Base-by-base conservation (phyloP, 2,113 vertebrate genomes). In the Datnioides undecimradiatus region DNA sequence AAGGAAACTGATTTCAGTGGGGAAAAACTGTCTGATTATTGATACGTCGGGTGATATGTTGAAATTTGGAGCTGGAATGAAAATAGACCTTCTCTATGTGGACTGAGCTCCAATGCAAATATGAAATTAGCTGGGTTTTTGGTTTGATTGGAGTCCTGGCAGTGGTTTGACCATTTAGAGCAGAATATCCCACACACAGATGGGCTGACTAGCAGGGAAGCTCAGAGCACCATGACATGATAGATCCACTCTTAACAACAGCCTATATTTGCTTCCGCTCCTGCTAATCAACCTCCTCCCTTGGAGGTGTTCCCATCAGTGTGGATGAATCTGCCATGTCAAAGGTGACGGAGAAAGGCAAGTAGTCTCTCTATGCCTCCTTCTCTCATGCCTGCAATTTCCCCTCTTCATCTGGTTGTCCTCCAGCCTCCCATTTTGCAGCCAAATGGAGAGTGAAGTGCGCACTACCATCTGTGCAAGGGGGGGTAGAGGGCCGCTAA, bases 381-480 rank as follows among this genome's bases (percentile, higher is more conserved):
- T 58, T 57, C 8, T 14, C 73, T 41, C 63, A 5, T 2, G 38
- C 57, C 41, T 59, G 49, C 78, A 68, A 65, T 79, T 63, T 59
- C 46, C 67, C 11, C 58, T 67, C 65, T 84, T 85, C 43, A 43
- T 82, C 80, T 75, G 63, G 23, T 62, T 45, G 49, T 80, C 59
- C 64, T 85, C 76, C 54, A 63, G 52, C 59, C 34, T 87, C 49
- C 81, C 79, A 71, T 85, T 81, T 41, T 40, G 57, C 43, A 74
- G 78, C 84, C 79, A 88, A 91, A 91, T 90, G 78, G 80, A 89
- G 77, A 86, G 75, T 89, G 68, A 90, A 88, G 76, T 88, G 63
- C 21, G 19, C 41, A 45, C 70, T 54, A 34, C 87, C 89, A 90
- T 92, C 91, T 90, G 88, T 78, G 78, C 86, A 73, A 27, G 68